phyloP scores from a whole-genome alignment of 1,140 invertebrate genomes.

The Aphelenchoides fujianensis region DNA sequence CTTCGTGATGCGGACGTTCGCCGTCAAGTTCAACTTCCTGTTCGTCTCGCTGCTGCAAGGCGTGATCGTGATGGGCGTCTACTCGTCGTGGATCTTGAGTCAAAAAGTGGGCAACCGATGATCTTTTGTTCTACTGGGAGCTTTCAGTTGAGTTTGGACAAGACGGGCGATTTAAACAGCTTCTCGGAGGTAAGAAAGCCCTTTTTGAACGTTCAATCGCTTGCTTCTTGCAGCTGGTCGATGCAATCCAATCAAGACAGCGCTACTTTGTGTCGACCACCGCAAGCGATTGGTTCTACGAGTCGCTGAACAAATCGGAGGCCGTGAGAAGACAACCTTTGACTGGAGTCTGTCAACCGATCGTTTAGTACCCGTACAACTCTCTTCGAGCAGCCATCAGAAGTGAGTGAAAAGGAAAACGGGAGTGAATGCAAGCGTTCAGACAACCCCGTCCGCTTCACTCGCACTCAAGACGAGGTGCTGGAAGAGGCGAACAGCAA shows the following conservation, averaged over 20 bases:
- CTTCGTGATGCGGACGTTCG: background rate
- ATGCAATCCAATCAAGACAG: background rate
- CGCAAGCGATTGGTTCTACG: slow-evolving; percentile 13
- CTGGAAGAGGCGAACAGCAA: background rate
- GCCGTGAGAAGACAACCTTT: background rate
- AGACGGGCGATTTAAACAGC: background rate
- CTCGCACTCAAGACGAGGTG: background rate
- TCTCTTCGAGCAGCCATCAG: background rate
- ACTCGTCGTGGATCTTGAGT: slow-evolving; percentile 2
- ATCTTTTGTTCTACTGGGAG: background rate
- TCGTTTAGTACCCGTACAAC: slow-evolving; percentile 5
- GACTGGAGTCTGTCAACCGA: background rate
- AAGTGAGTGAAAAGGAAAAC: no score
- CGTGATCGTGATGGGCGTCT: slow-evolving; percentile 11
- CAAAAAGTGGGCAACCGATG: slow-evolving; percentile 7
- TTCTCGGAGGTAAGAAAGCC: no score
- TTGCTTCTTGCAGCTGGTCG: no score
- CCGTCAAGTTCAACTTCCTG: slow-evolving; percentile 9
- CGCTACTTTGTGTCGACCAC: slow-evolving; percentile 3
- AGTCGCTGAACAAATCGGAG: background rate
- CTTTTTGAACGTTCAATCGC: no score
- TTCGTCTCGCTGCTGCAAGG: slow-evolving; percentile 9
- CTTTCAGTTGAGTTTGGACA: background rate
- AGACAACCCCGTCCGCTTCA: background rate
- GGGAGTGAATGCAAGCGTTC: no score